Percentiles rank a stretch among this genome's conserved stretches.
Evolutionary conservation across 2,888 invertebrate genomes (phyloP).

Genomic region (Dryocosmus kuriphilus): DNA sequence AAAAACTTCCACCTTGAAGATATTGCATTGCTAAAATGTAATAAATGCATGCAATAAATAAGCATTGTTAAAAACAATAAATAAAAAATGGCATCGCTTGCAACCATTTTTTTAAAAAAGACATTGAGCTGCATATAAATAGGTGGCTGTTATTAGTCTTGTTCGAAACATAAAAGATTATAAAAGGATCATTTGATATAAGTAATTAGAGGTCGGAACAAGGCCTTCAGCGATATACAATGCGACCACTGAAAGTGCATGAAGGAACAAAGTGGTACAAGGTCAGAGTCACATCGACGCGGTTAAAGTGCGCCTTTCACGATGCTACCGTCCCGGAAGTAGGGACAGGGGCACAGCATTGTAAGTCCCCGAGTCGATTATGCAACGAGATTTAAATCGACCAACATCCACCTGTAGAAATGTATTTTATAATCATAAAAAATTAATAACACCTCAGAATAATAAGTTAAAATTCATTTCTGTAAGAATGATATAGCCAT

Average conservation of each 20-base stretch:
- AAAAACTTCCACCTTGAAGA: too few relatives aligned
- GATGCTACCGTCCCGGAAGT: slow-evolving; percentile 12
- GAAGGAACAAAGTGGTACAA: slow-evolving; percentile 24
- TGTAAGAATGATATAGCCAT: too few relatives aligned
- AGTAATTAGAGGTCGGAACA: slow-evolving; percentile 23
- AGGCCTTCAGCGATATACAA: slow-evolving; percentile 24
- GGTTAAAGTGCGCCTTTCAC: slow-evolving; percentile 38
- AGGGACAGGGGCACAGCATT: not conserved
- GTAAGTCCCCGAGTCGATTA: not conserved
- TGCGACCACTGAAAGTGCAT: slow-evolving; percentile 32
- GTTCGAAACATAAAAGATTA: not conserved
- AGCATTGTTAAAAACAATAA: not conserved
- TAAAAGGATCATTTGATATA: slow-evolving; percentile 16
- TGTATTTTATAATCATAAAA: not conserved
- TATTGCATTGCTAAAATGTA: too few relatives aligned
- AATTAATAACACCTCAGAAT: not conserved
- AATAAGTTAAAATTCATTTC: not conserved
- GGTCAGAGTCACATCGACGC: slow-evolving; percentile 30
- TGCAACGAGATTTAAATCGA: not conserved
- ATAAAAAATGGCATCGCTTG: not conserved
- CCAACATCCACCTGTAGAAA: not conserved
- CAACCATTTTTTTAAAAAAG: not conserved
- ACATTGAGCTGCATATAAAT: not conserved
- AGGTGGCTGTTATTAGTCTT: not conserved
- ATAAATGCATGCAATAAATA: too few relatives aligned